Percentiles rank a stretch among this genome's conserved stretches.
phyloP scores from a whole-genome alignment of 2,113 vertebrate genomes.

The Lates calcarifer region DNA sequence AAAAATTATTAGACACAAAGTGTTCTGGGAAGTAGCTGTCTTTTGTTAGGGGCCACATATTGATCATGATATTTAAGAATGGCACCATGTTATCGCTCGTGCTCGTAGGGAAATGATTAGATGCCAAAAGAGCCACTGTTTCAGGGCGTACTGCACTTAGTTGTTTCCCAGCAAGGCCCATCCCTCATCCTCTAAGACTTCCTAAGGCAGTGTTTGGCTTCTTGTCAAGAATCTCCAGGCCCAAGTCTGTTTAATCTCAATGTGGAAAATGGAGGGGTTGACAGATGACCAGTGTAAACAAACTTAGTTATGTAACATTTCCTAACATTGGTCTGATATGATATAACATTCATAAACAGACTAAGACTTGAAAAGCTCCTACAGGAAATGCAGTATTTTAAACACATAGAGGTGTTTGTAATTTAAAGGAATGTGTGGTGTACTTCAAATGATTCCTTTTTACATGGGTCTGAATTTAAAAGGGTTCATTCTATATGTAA shows the following conservation, averaged over 20 bases:
- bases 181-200: slow-evolving; percentile 43
- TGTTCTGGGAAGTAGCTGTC: slow-evolving; percentile 19
- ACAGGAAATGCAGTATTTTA: slow-evolving; percentile 7
- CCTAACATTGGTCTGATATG: slow-evolving; percentile 32
- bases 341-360: slow-evolving; percentile 14
- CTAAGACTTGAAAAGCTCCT: not conserved
- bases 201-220: slow-evolving; percentile 51
- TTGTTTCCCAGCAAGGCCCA: slow-evolving; percentile 17
- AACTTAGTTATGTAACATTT: slow-evolving; percentile 46
- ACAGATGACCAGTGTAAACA: slow-evolving; percentile 56
- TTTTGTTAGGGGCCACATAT: not conserved
- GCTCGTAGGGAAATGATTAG: slow-evolving; percentile 18
- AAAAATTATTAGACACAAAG: not conserved
- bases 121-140: slow-evolving; percentile 44
- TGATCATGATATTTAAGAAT: slow-evolving; percentile 12
- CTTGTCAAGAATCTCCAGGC: slow-evolving; percentile 56
- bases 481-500: not conserved
- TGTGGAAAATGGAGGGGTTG: slow-evolving; percentile 36
- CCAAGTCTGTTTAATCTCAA: slow-evolving; percentile 58
- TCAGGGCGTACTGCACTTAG: slow-evolving; percentile 10
- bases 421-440: not conserved
- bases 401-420: slow-evolving; percentile 10
- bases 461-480: not conserved
- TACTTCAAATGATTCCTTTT: not conserved
- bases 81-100: not conserved